Conservation (phyloP, 2,888 invertebrate species). For the Aphidius colemani region DNA sequence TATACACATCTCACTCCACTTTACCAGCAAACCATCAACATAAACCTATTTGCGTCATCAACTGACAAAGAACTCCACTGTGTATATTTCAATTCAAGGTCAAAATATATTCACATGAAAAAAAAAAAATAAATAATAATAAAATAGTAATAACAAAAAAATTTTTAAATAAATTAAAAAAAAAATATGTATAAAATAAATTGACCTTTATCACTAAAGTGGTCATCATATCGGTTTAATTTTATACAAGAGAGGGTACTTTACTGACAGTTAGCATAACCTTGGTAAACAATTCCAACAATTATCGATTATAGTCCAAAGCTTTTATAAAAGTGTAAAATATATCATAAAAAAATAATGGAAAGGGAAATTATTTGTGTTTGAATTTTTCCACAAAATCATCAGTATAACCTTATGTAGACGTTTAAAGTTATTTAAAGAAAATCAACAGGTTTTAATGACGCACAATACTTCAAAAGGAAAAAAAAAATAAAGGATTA, state of each 20-base stretch:
- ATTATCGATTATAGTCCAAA: neutral
- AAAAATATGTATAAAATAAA: neutral
- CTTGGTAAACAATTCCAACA: neutral
- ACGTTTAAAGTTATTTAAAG: conserved; percentile 16
- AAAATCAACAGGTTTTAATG: conserved; percentile 49
- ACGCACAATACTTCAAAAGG: conserved; percentile 22
- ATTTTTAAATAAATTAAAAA: neutral
- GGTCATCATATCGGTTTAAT: neutral
- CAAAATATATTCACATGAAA: neutral
- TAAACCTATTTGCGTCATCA: neutral
- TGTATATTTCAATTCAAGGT: neutral
- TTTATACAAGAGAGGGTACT: neutral
- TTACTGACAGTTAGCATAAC: neutral
- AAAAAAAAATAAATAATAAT: neutral
- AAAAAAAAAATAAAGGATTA: neutral
- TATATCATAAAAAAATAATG: neutral
- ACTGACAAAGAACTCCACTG: neutral
- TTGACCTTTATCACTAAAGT: neutral
- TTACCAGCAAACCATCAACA: neutral
- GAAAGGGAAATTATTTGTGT: neutral
- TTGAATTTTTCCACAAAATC: conserved; percentile 1
- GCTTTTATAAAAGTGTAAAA: neutral
- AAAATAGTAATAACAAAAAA: neutral
- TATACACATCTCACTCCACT: too few relatives aligned
- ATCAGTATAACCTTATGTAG: conserved; percentile 12